Percentiles rank a stretch among this genome's conserved stretches.
phyloP scores from a whole-genome alignment of 2,888 invertebrate genomes.

The Craniophora ligustri region DNA sequence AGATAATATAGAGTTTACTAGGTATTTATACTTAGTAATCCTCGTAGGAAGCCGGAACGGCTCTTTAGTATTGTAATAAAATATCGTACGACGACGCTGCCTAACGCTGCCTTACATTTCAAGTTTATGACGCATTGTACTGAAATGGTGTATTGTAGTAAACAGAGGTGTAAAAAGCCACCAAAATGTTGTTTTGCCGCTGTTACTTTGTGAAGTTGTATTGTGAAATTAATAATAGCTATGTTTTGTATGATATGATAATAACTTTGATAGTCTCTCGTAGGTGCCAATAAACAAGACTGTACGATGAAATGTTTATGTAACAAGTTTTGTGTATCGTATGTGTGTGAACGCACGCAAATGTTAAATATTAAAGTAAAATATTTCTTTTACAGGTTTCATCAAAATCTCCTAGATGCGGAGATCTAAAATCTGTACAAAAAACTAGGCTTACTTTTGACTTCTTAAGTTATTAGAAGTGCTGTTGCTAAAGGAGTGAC shows the following conservation, averaged over 20 bases:
- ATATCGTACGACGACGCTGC: slow-evolving; percentile 1
- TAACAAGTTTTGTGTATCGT: background rate
- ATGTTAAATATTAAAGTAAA: too few relatives aligned
- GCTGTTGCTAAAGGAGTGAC: too few relatives aligned
- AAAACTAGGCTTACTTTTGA: too few relatives aligned
- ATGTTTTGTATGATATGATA: background rate
- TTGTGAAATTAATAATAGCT: slow-evolving; percentile 4
- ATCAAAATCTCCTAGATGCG: too few relatives aligned
- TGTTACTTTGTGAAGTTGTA: slow-evolving; percentile 11
- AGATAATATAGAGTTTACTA: too few relatives aligned
- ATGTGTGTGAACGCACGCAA: background rate
- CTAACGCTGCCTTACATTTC: slow-evolving; percentile 18
- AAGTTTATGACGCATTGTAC: slow-evolving; percentile 40
- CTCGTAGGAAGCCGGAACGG: too few relatives aligned
- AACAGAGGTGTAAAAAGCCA: slow-evolving; percentile 44
- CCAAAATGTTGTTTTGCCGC: slow-evolving; percentile 20
- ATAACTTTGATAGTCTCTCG: background rate
- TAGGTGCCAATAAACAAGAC: background rate
- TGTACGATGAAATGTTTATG: background rate
- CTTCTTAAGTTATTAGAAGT: too few relatives aligned
- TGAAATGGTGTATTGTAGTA: slow-evolving; percentile 32
- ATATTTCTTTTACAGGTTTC: too few relatives aligned
- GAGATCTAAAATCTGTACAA: too few relatives aligned
- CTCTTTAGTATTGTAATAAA: slow-evolving; percentile 34
- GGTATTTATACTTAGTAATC: too few relatives aligned